These are phyloP conservation scores for Harpia harpyja DNA, from an alignment of 2,797 vertebrate genomes.

Conservation along the genomic window DNA sequence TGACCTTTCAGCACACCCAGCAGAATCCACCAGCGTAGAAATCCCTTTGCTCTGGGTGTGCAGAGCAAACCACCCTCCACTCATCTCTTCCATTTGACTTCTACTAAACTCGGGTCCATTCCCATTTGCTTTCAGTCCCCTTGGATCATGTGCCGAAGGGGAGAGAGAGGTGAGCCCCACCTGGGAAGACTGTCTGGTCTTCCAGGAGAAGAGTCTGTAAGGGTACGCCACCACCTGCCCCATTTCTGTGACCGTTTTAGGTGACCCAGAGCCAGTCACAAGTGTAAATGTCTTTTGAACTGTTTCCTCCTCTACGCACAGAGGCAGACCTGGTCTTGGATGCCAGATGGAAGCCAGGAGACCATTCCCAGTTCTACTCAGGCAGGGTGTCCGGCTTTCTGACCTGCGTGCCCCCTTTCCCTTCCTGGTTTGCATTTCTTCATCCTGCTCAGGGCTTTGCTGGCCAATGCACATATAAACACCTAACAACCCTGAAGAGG, in stretches of 20 bases:
- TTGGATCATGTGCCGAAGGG: background rate
- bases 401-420: background rate
- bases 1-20: conserved; percentile 48
- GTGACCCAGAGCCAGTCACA: background rate
- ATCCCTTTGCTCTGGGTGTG: background rate
- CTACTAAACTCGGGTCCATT: background rate
- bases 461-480: background rate
- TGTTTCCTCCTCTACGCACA: background rate
- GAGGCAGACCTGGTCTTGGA: background rate
- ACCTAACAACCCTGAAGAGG: background rate
- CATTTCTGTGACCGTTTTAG: background rate
- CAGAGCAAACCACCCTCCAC: background rate
- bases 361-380: background rate
- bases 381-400: background rate
- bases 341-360: background rate
- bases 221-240: background rate
- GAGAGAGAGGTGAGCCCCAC: background rate
- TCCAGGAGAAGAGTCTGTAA: background rate
- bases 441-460: background rate
- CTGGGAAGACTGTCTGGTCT: background rate
- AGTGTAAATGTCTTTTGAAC: background rate
- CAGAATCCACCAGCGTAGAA: background rate
- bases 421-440: background rate
- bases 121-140: background rate
- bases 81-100: background rate